Percentiles rank a stretch among this genome's conserved stretches.
Conservation (phyloP, 1,140 invertebrate genomes). For the Tribolium madens region DNA sequence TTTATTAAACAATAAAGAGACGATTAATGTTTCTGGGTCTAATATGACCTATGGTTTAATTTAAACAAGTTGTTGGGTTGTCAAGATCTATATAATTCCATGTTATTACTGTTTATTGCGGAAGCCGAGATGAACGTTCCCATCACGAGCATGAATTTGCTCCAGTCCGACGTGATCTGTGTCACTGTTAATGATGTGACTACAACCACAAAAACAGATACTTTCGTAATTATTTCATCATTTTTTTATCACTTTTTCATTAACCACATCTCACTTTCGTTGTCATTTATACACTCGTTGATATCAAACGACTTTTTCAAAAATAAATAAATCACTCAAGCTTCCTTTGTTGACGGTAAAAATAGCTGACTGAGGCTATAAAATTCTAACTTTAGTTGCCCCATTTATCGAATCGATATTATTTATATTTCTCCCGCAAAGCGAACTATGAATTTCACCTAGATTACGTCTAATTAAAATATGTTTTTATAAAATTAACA, state of each 20-base stretch:
- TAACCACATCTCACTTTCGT: constrained; percentile 29
- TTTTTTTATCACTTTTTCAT: not conserved
- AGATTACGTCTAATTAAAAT: no score
- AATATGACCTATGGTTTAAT: constrained; percentile 46
- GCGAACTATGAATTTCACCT: no score
- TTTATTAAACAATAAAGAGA: constrained; percentile 37
- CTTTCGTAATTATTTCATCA: constrained; percentile 45
- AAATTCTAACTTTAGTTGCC: constrained; percentile 40
- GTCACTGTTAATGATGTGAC: constrained; percentile 43
- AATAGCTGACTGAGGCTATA: constrained; percentile 40
- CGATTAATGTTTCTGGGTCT: constrained; percentile 18
- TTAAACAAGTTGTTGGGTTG: constrained; percentile 50
- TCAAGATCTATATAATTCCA: constrained; percentile 50
- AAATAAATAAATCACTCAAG: constrained; percentile 36
- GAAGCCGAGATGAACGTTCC: constrained; percentile 48
- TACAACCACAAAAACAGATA: constrained; percentile 37
- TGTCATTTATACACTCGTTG: not conserved
- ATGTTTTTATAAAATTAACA: no score
- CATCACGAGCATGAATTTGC: constrained; percentile 45
- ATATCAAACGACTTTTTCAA: constrained; percentile 12
- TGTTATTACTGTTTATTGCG: constrained; percentile 52
- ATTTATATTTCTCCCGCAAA: not conserved
- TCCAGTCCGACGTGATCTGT: constrained; percentile 39
- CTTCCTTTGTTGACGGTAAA: constrained; percentile 13
- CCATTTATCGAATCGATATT: constrained; percentile 3